These are phyloP conservation scores for Thymelicus acteon DNA, from an alignment of 2,888 invertebrate species.

Conservation along the genomic window DNA sequence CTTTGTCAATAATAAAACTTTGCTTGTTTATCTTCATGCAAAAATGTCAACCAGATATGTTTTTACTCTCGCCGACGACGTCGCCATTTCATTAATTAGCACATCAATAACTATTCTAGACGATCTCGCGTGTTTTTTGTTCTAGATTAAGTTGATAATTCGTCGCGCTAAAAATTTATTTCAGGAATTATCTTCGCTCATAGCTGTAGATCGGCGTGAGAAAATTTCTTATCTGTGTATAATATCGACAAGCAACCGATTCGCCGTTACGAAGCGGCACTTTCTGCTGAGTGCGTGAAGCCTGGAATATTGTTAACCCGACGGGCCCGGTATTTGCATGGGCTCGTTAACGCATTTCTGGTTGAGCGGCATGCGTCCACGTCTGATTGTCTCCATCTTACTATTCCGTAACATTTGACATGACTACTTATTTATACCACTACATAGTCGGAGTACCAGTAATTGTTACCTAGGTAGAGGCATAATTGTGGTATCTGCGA, in stretches of 20 bases:
- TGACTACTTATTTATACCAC: constrained; percentile 47
- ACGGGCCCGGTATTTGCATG: constrained; percentile 75
- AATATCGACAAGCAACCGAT: constrained; percentile 39
- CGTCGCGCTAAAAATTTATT: constrained; percentile 28
- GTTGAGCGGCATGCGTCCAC: constrained; percentile 73
- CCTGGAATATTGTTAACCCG: constrained; percentile 66
- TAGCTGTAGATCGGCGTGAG: constrained; percentile 22
- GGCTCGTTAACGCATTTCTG: constrained; percentile 81
- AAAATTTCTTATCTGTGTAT: constrained; percentile 24
- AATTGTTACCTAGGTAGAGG: constrained; percentile 27
- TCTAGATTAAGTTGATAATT: constrained; percentile 31
- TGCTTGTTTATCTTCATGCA: constrained; percentile 5
- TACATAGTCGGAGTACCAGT: constrained; percentile 40
- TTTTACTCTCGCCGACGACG: constrained; percentile 9
- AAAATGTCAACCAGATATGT: constrained; percentile 11
- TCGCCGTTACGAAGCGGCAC: constrained; percentile 52
- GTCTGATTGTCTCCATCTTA: constrained; percentile 64
- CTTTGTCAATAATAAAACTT: background rate
- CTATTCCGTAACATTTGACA: constrained; percentile 38
- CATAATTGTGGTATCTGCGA: constrained; percentile 22
- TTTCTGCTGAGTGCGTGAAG: constrained; percentile 46
- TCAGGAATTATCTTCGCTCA: constrained; percentile 21
- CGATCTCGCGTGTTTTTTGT: constrained; percentile 19
- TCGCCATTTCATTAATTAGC: constrained; percentile 22
- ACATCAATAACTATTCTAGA: constrained; percentile 10